phyloP scores from a whole-genome alignment of 1,140 invertebrate genomes.

The Drosophila trapezifrons region DNA sequence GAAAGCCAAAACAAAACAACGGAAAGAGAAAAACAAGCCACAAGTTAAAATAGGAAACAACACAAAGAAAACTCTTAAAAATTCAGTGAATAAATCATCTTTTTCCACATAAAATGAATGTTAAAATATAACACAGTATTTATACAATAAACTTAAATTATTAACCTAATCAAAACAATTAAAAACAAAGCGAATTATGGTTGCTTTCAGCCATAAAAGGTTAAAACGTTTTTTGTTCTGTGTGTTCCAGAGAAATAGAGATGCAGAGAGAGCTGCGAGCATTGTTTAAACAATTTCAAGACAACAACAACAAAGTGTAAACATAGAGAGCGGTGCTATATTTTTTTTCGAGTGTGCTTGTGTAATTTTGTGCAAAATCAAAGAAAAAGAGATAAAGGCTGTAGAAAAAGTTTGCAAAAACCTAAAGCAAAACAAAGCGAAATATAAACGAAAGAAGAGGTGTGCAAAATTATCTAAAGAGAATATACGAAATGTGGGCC shows the following conservation, averaged over 20 bases:
- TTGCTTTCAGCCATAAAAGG: too few species aligned
- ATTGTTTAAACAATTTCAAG: slow-evolving; percentile 66
- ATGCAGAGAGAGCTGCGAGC: slow-evolving; percentile 10
- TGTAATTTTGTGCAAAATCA: slow-evolving; percentile 18
- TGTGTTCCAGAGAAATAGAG: not conserved
- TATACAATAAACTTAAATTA: too few species aligned
- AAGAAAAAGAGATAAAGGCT: not conserved
- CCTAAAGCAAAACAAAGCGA: slow-evolving; percentile 25
- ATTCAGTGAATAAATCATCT: not conserved
- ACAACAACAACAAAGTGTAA: slow-evolving; percentile 39
- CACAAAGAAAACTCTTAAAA: not conserved
- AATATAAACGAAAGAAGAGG: slow-evolving; percentile 7
- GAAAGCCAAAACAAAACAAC: slow-evolving; percentile 6
- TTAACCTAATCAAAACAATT: not conserved
- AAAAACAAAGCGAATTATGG: not conserved
- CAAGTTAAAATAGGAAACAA: not conserved
- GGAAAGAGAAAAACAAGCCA: not conserved
- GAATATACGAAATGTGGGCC: slow-evolving; percentile 11
- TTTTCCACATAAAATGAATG: not conserved
- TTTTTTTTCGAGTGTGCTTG: slow-evolving; percentile 45
- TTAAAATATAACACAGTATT: not conserved
- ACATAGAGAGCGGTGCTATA: slow-evolving; percentile 11
- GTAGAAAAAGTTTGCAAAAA: slow-evolving; percentile 4
- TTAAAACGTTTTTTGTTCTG: not conserved
- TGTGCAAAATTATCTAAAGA: not conserved